Evolutionary conservation across 2,113 vertebrate genomes (phyloP).

Genomic region (Ailurus styani): DNA sequence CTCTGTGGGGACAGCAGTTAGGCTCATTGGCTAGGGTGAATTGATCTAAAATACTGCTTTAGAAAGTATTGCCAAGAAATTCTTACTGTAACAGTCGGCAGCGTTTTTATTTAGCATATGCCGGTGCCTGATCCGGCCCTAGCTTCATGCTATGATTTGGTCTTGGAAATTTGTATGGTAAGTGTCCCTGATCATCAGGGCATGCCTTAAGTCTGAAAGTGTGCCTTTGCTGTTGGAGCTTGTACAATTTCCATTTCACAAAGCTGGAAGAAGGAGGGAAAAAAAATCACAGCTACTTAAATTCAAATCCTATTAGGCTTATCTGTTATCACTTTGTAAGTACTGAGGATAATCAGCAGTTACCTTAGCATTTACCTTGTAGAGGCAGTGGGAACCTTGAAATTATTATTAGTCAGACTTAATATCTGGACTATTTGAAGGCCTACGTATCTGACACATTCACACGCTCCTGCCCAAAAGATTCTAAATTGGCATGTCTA

Average conservation of each 20-base stretch:
- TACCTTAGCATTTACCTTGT: conserved; percentile 47
- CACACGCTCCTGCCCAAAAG: neutral
- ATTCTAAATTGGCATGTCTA: neutral
- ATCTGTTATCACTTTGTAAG: conserved; percentile 65
- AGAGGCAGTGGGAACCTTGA: neutral
- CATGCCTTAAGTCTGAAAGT: neutral
- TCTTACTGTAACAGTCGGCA: neutral
- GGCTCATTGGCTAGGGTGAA: neutral
- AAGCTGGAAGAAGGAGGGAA: neutral
- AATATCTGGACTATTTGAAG: conserved; percentile 13
- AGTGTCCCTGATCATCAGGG: neutral
- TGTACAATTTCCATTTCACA: conserved; percentile 56
- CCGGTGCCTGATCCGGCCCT: neutral
- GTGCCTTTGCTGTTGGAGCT: neutral
- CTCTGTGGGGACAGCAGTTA: neutral
- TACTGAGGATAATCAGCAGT: conserved; percentile 56
- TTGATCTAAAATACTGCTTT: neutral
- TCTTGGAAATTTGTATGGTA: neutral
- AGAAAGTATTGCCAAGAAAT: neutral
- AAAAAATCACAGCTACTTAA: conserved; percentile 43
- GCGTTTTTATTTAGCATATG: neutral
- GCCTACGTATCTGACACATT: neutral
- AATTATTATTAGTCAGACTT: conserved; percentile 45
- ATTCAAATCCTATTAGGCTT: conserved; percentile 67
- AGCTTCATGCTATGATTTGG: neutral